A percentile compares a stretch with the other conserved stretches of the same genome.
These are phyloP conservation scores for Euura lappo DNA, from an alignment of 1,140 invertebrate genomes.

Conservation along the genomic window DNA sequence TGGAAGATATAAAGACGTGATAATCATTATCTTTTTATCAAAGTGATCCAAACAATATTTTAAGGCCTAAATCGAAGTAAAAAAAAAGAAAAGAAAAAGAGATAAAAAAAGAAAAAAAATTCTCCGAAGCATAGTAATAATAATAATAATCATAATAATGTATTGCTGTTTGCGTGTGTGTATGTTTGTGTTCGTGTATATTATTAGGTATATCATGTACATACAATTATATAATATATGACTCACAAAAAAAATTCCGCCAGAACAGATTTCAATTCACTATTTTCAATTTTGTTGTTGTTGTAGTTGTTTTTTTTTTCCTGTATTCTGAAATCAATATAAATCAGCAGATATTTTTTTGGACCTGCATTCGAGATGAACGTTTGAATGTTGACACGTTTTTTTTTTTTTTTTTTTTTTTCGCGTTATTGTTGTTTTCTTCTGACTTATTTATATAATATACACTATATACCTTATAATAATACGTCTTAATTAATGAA, in stretches of 20 bases:
- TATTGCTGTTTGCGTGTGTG: neutral
- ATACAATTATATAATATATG: neutral
- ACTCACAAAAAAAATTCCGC: neutral
- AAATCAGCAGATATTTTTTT: too few relatives aligned
- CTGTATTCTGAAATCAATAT: too few relatives aligned
- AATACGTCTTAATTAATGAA: too few relatives aligned
- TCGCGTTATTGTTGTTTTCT: neutral
- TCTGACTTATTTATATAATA: slow-evolving; percentile 24
- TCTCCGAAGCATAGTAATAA: neutral
- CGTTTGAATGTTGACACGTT: neutral
- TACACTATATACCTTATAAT: slow-evolving; percentile 8
- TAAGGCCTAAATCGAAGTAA: too few relatives aligned
- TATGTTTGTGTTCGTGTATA: neutral
- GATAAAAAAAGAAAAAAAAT: slow-evolving; percentile 5
- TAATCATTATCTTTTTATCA: too few relatives aligned
- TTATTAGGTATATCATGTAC: neutral
- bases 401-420: neutral
- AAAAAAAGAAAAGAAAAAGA: too few relatives aligned
- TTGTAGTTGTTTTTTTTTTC: slow-evolving; percentile 4
- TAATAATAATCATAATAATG: neutral
- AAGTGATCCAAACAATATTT: too few relatives aligned
- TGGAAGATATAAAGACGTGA: too few relatives aligned
- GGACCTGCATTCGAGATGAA: too few relatives aligned
- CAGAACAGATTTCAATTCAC: neutral
- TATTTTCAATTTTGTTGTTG: neutral